Base-by-base conservation (phyloP, 2,888 invertebrate species). In the Hedychridium roseum region DNA sequence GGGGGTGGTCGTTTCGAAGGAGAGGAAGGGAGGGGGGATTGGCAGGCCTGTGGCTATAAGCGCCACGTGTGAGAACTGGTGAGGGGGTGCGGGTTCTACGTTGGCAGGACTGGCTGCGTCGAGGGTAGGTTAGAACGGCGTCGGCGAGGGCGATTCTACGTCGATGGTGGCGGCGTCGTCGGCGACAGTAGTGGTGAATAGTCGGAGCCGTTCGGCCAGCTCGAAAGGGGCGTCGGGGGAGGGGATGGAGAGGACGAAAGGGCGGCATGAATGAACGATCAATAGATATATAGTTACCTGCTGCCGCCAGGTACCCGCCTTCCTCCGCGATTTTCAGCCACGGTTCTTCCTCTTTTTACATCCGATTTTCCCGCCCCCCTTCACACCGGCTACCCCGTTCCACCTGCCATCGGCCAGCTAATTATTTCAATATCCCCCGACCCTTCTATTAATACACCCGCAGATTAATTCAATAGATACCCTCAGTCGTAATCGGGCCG, bases 221-320 rank as follows among this genome's bases (percentile, higher is more conserved):
- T 46, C 39, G 47, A 44, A 40, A 47, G 51, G 32, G 52, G 47
- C 17, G 49, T 49, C 35, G 52, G 47, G 34, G 39, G 53, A 32
- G 46, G 50, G 41, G 52, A 45, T 45, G 57, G 50, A 50, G 64
- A 60, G 58, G 62, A 50, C 50, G 64, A 64, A 68, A 72, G 70
- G 71, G 71, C 66, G 67, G 69, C 64, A 76, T 76, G 76, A 76
- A 76, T 76, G 76, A 75, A 76, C 74, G 76, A 76, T 76, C 76
- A 68, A 76, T 76, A 76, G 73, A 68, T 70, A 76, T 76, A 76
- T 76, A 76, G 68, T 63, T 56, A 57, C 56, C 55, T 53, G 39
- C 53, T 50, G 44, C 51, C 49, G 45, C 45, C 43, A 54, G 56
- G 41, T 54, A 41, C 38, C 55, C 50, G 43, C 51, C 48, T 51